Evolutionary conservation across 92 coral and sea anemone species (phyloP).

Genomic region (Actinostola sp.): DNA sequence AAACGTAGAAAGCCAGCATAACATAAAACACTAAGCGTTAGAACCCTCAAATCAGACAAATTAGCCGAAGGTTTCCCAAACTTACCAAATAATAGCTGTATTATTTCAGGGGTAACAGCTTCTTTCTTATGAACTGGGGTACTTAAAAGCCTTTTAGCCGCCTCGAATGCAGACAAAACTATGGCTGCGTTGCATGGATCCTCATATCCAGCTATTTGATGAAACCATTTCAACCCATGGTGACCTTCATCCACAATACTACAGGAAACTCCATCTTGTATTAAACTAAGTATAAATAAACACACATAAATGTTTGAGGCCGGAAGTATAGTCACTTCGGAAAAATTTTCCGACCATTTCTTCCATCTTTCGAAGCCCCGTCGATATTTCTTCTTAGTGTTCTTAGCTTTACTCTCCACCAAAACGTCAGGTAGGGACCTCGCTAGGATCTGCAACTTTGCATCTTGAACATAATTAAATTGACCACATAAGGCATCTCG

Average conservation of each 20-base stretch:
- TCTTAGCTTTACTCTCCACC: conserved; percentile 12
- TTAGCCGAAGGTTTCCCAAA: conserved; percentile 34
- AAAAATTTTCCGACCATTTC: conserved; percentile 27
- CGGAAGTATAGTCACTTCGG: conserved; percentile 12
- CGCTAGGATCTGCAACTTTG: neutral
- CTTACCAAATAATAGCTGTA: conserved; percentile 11
- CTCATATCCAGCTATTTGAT: conserved; percentile 23
- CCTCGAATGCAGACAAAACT: conserved; percentile 14
- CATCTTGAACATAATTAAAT: conserved; percentile 16
- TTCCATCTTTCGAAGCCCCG: conserved; percentile 25
- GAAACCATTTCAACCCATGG: conserved; percentile 36
- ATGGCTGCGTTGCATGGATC: conserved; percentile 22
- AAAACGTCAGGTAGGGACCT: neutral
- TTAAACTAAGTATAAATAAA: too few relatives aligned
- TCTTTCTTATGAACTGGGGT: conserved; percentile 52
- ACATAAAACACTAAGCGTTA: too few relatives aligned
- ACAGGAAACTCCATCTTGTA: conserved; percentile 25
- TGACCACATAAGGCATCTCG: neutral
- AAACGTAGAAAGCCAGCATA: too few relatives aligned
- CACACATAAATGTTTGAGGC: neutral
- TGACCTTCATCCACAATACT: conserved; percentile 35
- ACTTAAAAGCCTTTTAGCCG: conserved; percentile 48
- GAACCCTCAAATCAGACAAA: too few relatives aligned
- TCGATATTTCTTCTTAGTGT: conserved; percentile 13
- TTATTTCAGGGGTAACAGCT: conserved; percentile 48